phyloP scores from a whole-genome alignment of 2,113 vertebrate species.

The Solenodon paradoxus region DNA sequence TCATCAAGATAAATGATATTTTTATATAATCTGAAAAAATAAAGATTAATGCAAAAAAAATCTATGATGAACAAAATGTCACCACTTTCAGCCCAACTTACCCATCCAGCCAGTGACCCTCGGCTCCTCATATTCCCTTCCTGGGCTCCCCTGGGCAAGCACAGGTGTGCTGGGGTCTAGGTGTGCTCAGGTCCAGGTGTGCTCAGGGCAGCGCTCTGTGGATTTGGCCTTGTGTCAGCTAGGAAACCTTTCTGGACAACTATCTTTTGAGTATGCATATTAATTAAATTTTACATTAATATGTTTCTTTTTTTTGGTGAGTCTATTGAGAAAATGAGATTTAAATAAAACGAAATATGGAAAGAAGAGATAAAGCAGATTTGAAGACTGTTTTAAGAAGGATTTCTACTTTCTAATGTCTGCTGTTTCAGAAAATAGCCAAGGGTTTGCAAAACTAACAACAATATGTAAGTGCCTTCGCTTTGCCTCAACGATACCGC shows the following conservation, averaged over 20 bases:
- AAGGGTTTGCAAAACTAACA: neutral
- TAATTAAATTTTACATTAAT: neutral
- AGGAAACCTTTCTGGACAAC: neutral
- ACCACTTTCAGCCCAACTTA: too few species aligned
- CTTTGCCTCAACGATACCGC: neutral
- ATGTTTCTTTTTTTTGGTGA: neutral
- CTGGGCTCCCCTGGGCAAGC: too few species aligned
- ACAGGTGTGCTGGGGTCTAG: neutral
- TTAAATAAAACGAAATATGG: neutral
- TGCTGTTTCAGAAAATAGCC: slow-evolving; percentile 15
- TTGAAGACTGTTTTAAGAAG: slow-evolving; percentile 18
- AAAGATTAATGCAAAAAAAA: neutral
- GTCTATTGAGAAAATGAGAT: neutral
- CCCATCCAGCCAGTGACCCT: neutral
- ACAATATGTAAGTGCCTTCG: neutral
- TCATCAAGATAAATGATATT: neutral
- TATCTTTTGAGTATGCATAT: neutral
- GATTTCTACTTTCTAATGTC: neutral
- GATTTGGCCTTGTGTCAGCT: neutral
- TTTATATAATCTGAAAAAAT: neutral
- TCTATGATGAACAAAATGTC: neutral
- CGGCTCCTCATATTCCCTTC: neutral
- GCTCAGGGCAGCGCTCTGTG: too few species aligned
- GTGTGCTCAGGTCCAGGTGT: neutral
- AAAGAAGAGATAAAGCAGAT: neutral